These are phyloP conservation scores for Gymnocheta viridis DNA, from an alignment of 2,888 invertebrate genomes.

Conservation along the genomic window DNA sequence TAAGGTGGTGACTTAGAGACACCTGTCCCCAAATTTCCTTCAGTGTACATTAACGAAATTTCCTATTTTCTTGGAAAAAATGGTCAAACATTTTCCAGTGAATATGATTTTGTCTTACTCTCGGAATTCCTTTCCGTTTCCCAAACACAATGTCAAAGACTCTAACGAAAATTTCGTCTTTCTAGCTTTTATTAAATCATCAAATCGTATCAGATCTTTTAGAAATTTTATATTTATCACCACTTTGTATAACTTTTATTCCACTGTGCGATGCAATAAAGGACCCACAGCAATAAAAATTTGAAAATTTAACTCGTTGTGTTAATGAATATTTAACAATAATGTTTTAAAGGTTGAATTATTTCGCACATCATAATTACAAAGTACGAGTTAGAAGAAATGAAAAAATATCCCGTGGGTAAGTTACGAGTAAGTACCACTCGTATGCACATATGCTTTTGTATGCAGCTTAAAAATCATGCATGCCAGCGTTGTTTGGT, in stretches of 20 bases:
- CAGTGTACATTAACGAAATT: no score
- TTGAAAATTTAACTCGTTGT: conserved; percentile 9
- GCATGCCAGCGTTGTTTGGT: background rate
- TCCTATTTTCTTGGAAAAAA: no score
- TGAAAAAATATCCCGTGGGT: conserved; percentile 35
- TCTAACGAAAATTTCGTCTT: no score
- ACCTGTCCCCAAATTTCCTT: no score
- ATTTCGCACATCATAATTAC: conserved; percentile 25
- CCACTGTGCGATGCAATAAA: background rate
- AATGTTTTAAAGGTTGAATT: conserved; percentile 26
- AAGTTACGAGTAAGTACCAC: background rate
- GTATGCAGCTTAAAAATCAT: background rate
- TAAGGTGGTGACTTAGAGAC: no score
- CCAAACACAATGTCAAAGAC: no score
- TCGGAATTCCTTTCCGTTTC: no score
- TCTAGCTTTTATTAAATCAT: no score
- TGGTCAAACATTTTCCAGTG: no score
- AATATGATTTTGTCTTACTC: no score
- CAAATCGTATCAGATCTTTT: no score
- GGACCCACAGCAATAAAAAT: conserved; percentile 9
- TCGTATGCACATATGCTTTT: background rate
- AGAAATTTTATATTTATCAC: no score
- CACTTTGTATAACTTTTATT: background rate
- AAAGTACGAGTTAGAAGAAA: background rate
- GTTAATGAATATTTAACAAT: conserved; percentile 45